Conservation (phyloP, 2,888 invertebrate species). For the Formica aserva region DNA sequence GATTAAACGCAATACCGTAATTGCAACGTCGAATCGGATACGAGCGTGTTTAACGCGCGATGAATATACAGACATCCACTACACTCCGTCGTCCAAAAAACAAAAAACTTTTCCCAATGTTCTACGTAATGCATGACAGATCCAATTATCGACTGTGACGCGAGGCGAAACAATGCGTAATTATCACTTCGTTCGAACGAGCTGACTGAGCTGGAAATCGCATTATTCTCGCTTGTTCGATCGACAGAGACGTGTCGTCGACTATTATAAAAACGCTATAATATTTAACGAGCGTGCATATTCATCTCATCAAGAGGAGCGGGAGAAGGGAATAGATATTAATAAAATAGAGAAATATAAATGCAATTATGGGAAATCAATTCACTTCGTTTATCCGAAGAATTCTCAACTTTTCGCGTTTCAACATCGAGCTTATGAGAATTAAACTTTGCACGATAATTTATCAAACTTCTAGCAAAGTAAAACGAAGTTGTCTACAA, state of each 20-base stretch:
- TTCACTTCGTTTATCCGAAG: background rate
- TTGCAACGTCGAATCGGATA: slow-evolving; percentile 44
- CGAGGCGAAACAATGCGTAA: slow-evolving; percentile 38
- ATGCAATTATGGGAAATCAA: slow-evolving; percentile 16
- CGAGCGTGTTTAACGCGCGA: slow-evolving; percentile 18
- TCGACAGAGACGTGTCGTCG: slow-evolving; percentile 16
- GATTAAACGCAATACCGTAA: slow-evolving; percentile 53
- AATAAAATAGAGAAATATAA: background rate
- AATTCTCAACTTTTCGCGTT: background rate
- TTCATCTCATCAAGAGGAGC: background rate
- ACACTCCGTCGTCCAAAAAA: background rate
- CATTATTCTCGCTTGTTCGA: slow-evolving; percentile 14
- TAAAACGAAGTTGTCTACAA: background rate
- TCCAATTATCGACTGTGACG: slow-evolving; percentile 50
- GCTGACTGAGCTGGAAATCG: slow-evolving; percentile 38
- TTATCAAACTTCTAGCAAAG: background rate
- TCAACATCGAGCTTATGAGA: background rate
- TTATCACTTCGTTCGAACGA: slow-evolving; percentile 49
- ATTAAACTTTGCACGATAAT: slow-evolving; percentile 18
- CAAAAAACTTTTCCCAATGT: slow-evolving; percentile 45
- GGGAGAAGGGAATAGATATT: background rate
- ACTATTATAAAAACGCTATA: slow-evolving; percentile 33
- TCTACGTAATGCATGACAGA: slow-evolving; percentile 43
- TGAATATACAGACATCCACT: slow-evolving; percentile 36
- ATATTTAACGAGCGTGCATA: slow-evolving; percentile 21